These are phyloP conservation scores for Harpagoxenus sublaevis DNA, from an alignment of 2,888 invertebrate species.

Conservation along the genomic window DNA sequence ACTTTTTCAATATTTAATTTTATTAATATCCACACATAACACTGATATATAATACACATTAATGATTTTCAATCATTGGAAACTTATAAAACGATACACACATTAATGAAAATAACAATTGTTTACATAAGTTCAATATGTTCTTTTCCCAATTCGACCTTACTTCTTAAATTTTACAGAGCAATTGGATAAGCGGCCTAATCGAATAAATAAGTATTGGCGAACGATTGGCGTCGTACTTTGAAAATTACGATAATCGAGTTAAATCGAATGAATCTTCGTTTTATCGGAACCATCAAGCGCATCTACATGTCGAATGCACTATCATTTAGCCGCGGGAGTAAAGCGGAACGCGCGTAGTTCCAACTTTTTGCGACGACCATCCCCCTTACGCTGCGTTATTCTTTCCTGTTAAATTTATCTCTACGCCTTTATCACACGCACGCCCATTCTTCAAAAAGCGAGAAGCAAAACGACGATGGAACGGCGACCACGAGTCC, in stretches of 20 bases:
- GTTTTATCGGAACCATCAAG: background rate
- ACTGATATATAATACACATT: background rate
- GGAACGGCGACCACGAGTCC: background rate
- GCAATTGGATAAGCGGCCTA: background rate
- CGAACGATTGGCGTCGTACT: background rate
- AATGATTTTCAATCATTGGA: background rate
- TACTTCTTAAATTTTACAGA: background rate
- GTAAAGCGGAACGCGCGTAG: background rate
- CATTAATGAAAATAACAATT: background rate
- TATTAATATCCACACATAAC: background rate
- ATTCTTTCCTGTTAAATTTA: constrained; percentile 28
- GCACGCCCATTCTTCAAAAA: constrained; percentile 22
- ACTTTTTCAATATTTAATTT: background rate
- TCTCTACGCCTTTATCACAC: constrained; percentile 13
- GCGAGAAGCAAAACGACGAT: background rate
- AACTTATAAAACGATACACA: background rate
- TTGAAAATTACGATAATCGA: background rate
- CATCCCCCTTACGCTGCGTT: background rate
- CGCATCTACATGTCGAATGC: background rate
- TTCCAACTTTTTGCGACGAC: background rate
- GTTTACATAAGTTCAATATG: background rate
- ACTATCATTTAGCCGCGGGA: background rate
- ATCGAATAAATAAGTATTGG: background rate
- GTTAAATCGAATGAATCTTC: background rate
- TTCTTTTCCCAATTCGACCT: background rate